phyloP scores from a whole-genome alignment of 2,888 invertebrate species.

The Lasius platythorax region DNA sequence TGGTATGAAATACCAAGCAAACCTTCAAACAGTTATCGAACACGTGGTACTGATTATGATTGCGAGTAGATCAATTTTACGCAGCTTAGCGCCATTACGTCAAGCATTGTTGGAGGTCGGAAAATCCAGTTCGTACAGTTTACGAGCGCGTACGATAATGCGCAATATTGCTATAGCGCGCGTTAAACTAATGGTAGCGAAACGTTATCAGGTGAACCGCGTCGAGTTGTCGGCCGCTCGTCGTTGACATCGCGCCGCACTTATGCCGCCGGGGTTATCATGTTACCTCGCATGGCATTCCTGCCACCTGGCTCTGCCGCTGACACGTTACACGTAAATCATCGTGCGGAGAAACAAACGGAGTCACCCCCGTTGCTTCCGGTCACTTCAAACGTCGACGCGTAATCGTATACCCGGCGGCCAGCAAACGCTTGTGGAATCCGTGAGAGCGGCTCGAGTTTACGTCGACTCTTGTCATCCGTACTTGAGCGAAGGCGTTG shows the following conservation, averaged over 20 bases:
- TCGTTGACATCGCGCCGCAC: conserved; percentile 60
- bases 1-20: not conserved
- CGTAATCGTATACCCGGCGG: conserved; percentile 46
- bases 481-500: conserved; percentile 7
- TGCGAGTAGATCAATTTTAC: not conserved
- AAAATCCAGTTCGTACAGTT: not conserved
- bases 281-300: conserved; percentile 56
- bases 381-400: conserved; percentile 41
- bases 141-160: conserved; percentile 16
- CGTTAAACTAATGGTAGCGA: conserved; percentile 57
- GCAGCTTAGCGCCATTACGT: not conserved
- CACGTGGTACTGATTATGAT: not conserved
- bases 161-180: conserved; percentile 57
- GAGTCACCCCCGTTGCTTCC: conserved; percentile 27
- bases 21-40: not conserved
- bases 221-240: conserved; percentile 44
- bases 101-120: not conserved
- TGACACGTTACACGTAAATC: conserved; percentile 59
- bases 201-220: conserved; percentile 60
- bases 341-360: conserved; percentile 11
- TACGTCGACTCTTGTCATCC: not conserved
- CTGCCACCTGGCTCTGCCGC: conserved; percentile 50
- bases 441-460: conserved; percentile 9
- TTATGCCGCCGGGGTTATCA: conserved; percentile 63
- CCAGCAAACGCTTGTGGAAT: conserved; percentile 30